Base-by-base conservation (phyloP, 2,113 vertebrate species). In the Deroptyus accipitrinus region DNA sequence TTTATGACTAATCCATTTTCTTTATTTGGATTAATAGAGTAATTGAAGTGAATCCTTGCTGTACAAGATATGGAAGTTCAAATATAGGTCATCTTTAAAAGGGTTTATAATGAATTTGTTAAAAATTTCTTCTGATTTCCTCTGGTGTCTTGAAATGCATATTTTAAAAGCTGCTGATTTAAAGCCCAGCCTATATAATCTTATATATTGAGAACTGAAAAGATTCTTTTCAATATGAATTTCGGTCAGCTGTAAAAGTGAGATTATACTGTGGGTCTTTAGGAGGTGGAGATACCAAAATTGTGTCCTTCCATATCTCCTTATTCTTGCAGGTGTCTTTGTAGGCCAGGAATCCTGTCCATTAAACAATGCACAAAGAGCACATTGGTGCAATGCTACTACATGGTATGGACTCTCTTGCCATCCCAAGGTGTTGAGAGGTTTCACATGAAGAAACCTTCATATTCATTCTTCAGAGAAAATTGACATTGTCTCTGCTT, bases 1-100 rank as follows among this genome's bases (percentile, higher is more conserved):
- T 95, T 97, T 93, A 72, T 83, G 80, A 83, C 41, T 77, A 35
- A 69, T 39, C 11, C 37, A 10, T 94, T 92, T 96, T 64, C 46
- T 95, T 91, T 79, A 18, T 91, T 95, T 87, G 93, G 70, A 92
- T 96, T 97, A 97, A 95, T 83, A 86, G 48, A 95, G 88, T 90
- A 96, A 96, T 94, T 96, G 94, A 97, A 97, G 88, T 1, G 20
- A 91, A 94, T 96, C 80, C 94, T 82, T 84, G 59, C 39, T 28
- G 2, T 82, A 31, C 88, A 82, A 97, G 48, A 89, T 88, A 84
- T 10, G 31, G 79, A 96, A 86, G 91, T 96, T 97, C 86, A 96
- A 92, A 79, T 54, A 18, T 78, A 92, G 69, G 73, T 92, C 76
- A 88, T 68, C 79, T 94, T 92, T 90, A 95, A 95, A 96, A 73